These are phyloP conservation scores for Poeciliopsis occidentalis DNA, from an alignment of 2,113 vertebrate genomes.

Conservation along the genomic window DNA sequence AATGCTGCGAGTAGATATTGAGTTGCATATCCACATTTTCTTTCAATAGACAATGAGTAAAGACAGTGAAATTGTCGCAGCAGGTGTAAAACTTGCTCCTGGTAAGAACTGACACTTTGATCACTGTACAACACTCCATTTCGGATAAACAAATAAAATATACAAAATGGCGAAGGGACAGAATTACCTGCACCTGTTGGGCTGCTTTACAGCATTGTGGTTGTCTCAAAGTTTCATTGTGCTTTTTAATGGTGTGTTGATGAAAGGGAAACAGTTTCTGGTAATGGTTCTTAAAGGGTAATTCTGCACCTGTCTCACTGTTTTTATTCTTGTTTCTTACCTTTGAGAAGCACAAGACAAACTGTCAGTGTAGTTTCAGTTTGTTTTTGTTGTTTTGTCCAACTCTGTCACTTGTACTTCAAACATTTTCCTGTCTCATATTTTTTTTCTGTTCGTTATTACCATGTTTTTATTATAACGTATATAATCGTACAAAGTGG, in stretches of 20 bases:
- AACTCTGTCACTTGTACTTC: too few relatives aligned
- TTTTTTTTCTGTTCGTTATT: not conserved
- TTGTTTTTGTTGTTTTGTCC: too few relatives aligned
- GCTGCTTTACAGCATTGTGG: not conserved
- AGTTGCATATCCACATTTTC: not conserved
- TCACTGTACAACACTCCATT: too few relatives aligned
- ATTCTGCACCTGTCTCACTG: not conserved
- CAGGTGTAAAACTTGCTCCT: not conserved
- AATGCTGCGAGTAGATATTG: not conserved
- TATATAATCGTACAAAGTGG: not conserved
- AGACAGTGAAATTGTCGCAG: not conserved
- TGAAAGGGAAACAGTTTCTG: not conserved
- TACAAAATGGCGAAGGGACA: too few relatives aligned
- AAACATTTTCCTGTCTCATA: too few relatives aligned
- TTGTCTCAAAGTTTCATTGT: not conserved
- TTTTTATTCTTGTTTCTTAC: not conserved
- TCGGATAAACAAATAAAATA: too few relatives aligned
- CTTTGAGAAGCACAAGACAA: too few relatives aligned
- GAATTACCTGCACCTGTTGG: too few relatives aligned
- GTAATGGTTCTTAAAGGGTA: not conserved
- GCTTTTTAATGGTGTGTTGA: not conserved
- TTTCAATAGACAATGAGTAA: not conserved
- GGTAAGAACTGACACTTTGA: too few relatives aligned
- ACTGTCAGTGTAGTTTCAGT: too few relatives aligned
- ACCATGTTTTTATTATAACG: not conserved